A percentile compares a stretch with the other conserved stretches of the same genome.
Evolutionary conservation across 2,888 invertebrate species (phyloP).

Genomic region (Colostygia pectinataria): DNA sequence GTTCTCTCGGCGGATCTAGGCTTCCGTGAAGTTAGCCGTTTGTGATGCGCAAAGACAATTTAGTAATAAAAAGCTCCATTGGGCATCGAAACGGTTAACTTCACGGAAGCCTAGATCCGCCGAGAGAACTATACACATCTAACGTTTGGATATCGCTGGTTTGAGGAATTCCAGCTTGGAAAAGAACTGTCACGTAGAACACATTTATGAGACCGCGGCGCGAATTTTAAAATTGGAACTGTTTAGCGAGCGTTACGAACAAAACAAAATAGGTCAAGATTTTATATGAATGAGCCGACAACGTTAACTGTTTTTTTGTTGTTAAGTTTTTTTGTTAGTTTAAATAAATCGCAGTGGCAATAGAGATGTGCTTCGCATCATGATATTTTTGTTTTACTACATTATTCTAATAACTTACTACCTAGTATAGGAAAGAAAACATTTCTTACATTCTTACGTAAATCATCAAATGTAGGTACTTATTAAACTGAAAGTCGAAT

Average conservation of each 20-base stretch:
- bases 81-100: too few relatives aligned
- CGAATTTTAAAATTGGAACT: conserved; percentile 71
- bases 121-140: too few relatives aligned
- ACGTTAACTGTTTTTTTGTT: conserved; percentile 38
- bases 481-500: too few relatives aligned
- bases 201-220: conserved; percentile 47
- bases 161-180: conserved; percentile 39
- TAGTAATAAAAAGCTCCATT: too few relatives aligned
- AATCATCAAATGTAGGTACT: too few relatives aligned
- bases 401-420: too few relatives aligned
- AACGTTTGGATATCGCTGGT: conserved; percentile 20
- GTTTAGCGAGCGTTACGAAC: conserved; percentile 43
- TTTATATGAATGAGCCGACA: conserved; percentile 54
- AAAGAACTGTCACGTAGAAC: conserved; percentile 48
- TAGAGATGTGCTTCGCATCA: conserved; percentile 3
- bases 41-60: too few relatives aligned
- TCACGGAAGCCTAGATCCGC: too few relatives aligned
- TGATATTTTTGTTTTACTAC: too few relatives aligned
- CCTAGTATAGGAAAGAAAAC: background rate
- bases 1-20: too few relatives aligned
- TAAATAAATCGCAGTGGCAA: background rate
- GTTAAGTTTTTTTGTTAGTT: conserved; percentile 27
- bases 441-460: too few relatives aligned
- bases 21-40: too few relatives aligned
- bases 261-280: conserved; percentile 53